phyloP scores from a whole-genome alignment of 1,140 invertebrate species.

The Tribolium castaneum region DNA sequence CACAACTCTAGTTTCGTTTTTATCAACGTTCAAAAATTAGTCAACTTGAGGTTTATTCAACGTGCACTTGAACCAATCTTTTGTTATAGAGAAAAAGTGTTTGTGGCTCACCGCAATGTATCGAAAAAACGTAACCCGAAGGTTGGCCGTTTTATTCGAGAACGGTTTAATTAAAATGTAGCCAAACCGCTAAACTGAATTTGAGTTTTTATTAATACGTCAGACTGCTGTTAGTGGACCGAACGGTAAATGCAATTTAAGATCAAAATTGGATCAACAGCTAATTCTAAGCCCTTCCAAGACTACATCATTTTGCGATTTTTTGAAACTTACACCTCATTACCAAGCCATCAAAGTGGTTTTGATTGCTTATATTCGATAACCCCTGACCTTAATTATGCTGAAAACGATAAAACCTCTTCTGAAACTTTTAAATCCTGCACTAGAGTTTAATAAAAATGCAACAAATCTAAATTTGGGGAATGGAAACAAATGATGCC shows the following conservation, averaged over 20 bases:
- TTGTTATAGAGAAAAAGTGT: slow-evolving; percentile 1
- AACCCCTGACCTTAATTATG: too few species aligned
- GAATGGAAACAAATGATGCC: neutral
- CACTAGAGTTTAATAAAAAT: too few species aligned
- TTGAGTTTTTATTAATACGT: neutral
- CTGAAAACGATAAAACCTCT: too few species aligned
- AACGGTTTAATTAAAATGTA: slow-evolving; percentile 16
- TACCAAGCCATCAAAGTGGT: too few species aligned
- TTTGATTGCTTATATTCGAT: too few species aligned
- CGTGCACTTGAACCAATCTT: neutral
- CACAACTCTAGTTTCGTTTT: neutral
- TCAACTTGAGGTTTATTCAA: neutral
- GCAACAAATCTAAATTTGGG: too few species aligned
- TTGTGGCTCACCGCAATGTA: slow-evolving; percentile 9
- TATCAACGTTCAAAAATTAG: neutral
- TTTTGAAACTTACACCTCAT: too few species aligned
- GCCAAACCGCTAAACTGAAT: neutral
- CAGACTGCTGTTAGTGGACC: neutral
- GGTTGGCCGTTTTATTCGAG: neutral
- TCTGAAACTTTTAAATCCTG: too few species aligned
- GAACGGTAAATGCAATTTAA: neutral
- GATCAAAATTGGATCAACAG: too few species aligned
- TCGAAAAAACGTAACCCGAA: slow-evolving; percentile 1
- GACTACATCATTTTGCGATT: too few species aligned
- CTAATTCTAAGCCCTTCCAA: too few species aligned